A percentile compares a stretch with the other conserved stretches of the same genome.
Conservation (phyloP, 2,797 vertebrate genomes). For the Valencia hispanica region DNA sequence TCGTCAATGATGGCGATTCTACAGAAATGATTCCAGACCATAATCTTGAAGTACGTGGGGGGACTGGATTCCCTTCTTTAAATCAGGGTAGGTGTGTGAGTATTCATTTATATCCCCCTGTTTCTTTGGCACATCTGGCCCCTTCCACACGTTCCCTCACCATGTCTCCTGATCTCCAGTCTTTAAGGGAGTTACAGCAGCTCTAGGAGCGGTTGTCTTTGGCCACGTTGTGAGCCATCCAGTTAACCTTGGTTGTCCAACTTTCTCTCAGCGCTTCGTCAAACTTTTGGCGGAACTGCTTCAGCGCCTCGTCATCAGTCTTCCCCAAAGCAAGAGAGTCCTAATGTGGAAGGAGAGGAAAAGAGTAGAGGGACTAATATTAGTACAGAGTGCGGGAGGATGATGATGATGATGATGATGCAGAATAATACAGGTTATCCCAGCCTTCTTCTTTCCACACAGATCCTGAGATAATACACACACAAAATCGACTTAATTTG, state of each 20-base stretch:
- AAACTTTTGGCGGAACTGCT: slow-evolving; percentile 98
- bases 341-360: slow-evolving; percentile 65
- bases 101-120: slow-evolving; percentile 24
- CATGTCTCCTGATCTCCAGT: slow-evolving; percentile 22
- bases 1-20: slow-evolving; percentile 76
- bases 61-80: slow-evolving; percentile 78
- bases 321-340: slow-evolving; percentile 97
- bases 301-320: slow-evolving; percentile 95
- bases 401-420: neutral
- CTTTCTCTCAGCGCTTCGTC: slow-evolving; percentile 97
- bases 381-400: neutral
- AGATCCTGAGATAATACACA: too few species aligned
- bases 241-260: slow-evolving; percentile 99
- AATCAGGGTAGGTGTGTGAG: slow-evolving; percentile 31
- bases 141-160: slow-evolving; percentile 13
- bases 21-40: slow-evolving; percentile 67
- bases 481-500: neutral
- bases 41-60: slow-evolving; percentile 28
- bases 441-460: neutral
- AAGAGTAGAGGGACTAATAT: neutral
- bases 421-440: neutral
- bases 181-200: slow-evolving; percentile 25
- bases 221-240: slow-evolving; percentile 98
- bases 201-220: slow-evolving; percentile 94
- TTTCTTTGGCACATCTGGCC: slow-evolving; percentile 29